Evolutionary conservation across 1,140 invertebrate species (phyloP), one percentile per base, ranked within the genome.

Genomic region (Catajapyx aquilonaris): DNA sequence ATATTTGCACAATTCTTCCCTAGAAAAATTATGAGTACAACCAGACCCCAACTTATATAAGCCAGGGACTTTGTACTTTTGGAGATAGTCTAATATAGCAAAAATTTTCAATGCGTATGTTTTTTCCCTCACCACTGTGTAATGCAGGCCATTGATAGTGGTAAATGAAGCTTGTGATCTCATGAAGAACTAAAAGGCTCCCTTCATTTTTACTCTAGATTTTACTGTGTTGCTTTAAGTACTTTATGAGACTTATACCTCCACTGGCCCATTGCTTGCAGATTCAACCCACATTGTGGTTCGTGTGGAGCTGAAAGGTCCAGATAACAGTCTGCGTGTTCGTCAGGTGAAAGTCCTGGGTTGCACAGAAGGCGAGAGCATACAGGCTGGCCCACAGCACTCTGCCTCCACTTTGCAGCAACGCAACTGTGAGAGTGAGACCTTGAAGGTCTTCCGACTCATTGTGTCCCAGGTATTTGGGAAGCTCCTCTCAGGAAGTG

Each of bases 381-480:
- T 63, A 17, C 61, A 61, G 52, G 40, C 64, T 31, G 56, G 61
- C 10, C 63, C 64, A 46, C 60, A 68, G 40, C 49, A 64, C 21
- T 65, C 48, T 44, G 55, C 65, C 0, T 31, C 45, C 11, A 65
- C 65, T n/a, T 75, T 87, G 20, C 75, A 87, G 39, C 81, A 85
- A 48, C 66, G 73, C 35, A 80, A 85, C 50, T 87, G 85, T 48
- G 88, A 96, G 61, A 62, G 75, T 10, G 88, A 96, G 60, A 94
- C 90, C 0, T 57, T 96, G 7, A 70, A 81, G 49, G 87, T 96
- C 0, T 95, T 96, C 53, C 66, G 88, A n/a, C 62, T 91, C 1
- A 78, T 96, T 4, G 93, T 87, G 0, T 80, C 81, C 43, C 81
- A 88, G 66, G 83, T 90, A 23, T 94, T 95, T 62, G 88, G 88